Conservation (phyloP, 2,888 invertebrate genomes). For the Mylabris sibirica region DNA sequence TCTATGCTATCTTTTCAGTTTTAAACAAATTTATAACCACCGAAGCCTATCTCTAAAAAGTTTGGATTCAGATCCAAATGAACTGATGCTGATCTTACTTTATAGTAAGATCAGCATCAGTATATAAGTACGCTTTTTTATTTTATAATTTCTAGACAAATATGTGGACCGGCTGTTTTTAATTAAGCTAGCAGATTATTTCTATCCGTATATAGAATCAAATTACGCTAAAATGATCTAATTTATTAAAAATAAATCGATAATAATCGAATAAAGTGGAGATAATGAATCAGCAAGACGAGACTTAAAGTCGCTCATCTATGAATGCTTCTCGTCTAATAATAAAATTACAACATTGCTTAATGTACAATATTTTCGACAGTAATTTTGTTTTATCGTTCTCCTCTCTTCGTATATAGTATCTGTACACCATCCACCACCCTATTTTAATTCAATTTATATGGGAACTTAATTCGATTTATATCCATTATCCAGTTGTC, state of each 20-base stretch:
- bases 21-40: too few relatives aligned
- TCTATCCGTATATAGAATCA: neutral
- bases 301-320: conserved; percentile 21
- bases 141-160: too few relatives aligned
- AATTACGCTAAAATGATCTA: neutral
- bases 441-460: conserved; percentile 36
- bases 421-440: conserved; percentile 9
- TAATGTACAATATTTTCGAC: conserved; percentile 56
- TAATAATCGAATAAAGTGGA: conserved; percentile 25
- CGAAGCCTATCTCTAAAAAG: too few relatives aligned
- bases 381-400: conserved; percentile 55
- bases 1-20: too few relatives aligned
- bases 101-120: too few relatives aligned
- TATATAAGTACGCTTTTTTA: too few relatives aligned
- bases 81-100: too few relatives aligned
- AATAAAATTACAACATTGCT: conserved; percentile 43
- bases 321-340: conserved; percentile 18
- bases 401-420: neutral
- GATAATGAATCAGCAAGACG: conserved; percentile 33
- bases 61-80: too few relatives aligned
- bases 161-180: too few relatives aligned
- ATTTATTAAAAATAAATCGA: conserved; percentile 20
- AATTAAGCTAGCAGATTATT: neutral
- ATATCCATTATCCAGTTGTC: conserved; percentile 28
- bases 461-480: conserved; percentile 30